Percentiles rank a stretch among this genome's conserved stretches.
phyloP scores from a whole-genome alignment of 2,888 invertebrate genomes.

The Lithophane semibrunnea region DNA sequence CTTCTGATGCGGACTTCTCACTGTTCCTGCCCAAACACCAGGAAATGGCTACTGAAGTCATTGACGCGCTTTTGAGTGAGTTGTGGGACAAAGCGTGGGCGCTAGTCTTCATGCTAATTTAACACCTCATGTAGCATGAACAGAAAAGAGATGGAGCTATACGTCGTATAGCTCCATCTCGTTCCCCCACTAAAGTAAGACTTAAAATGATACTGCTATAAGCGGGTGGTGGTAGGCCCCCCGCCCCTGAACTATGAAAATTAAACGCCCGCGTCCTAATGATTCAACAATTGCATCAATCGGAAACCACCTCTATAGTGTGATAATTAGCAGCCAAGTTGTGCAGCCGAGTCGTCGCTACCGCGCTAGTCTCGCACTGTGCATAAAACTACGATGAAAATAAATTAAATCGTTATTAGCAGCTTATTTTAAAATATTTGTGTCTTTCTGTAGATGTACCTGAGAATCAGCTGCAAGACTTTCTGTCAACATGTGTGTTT shows the following conservation, averaged over 20 bases:
- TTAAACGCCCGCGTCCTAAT: no score
- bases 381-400: conserved; percentile 4
- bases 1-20: conserved; percentile 92
- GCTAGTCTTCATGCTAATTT: conserved; percentile 2
- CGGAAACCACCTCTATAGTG: no score
- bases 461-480: conserved; percentile 89
- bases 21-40: conserved; percentile 94
- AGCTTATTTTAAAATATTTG: conserved; percentile 37
- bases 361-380: background rate
- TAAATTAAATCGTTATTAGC: conserved; percentile 40
- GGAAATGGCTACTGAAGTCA: conserved; percentile 92
- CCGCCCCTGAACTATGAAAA: no score
- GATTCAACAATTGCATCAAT: no score
- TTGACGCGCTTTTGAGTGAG: conserved; percentile 92
- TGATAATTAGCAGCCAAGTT: no score
- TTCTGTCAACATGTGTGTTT: conserved; percentile 93
- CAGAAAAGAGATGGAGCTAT: no score
- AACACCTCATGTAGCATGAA: background rate
- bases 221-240: no score
- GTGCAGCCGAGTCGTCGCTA: no score
- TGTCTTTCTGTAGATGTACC: conserved; percentile 77
- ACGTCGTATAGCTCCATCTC: no score
- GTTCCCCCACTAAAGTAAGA: no score
- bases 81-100: conserved; percentile 22
- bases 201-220: no score